Percentiles rank a stretch among this genome's conserved stretches.
These are phyloP conservation scores for Amblyjoppa fuscipennis DNA, from an alignment of 2,888 invertebrate species.

Conservation along the genomic window DNA sequence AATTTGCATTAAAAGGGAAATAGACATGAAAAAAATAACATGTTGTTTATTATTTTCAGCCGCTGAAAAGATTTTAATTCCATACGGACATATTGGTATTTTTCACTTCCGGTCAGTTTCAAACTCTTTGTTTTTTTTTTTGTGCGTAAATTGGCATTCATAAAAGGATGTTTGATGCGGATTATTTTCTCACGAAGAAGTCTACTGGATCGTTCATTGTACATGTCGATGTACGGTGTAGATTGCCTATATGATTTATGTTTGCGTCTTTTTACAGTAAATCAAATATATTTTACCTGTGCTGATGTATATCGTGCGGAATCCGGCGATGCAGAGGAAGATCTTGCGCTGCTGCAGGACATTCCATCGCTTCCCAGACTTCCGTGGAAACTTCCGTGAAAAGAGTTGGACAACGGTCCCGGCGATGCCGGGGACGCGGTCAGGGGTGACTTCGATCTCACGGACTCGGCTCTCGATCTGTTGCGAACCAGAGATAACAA, in stretches of 20 bases:
- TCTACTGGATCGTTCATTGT: no score
- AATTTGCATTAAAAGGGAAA: not conserved
- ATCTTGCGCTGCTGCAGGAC: slow-evolving; percentile 84
- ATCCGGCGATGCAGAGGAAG: slow-evolving; percentile 84
- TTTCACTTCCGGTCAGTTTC: not conserved
- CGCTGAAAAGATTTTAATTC: not conserved
- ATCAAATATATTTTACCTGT: slow-evolving; percentile 75
- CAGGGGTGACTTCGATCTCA: slow-evolving; percentile 83
- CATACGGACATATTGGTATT: not conserved
- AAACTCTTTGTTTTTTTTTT: not conserved
- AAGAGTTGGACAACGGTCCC: slow-evolving; percentile 81
- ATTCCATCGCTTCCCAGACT: slow-evolving; percentile 84
- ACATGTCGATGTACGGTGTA: no score
- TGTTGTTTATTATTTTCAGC: no score
- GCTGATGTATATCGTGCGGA: slow-evolving; percentile 83
- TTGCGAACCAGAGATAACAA: slow-evolving; percentile 57
- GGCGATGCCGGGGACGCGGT: slow-evolving; percentile 84
- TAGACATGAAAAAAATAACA: not conserved
- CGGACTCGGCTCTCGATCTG: slow-evolving; percentile 84
- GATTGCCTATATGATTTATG: no score
- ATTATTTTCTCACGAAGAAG: no score
- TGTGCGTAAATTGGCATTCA: no score
- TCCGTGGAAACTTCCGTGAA: slow-evolving; percentile 84
- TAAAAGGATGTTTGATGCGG: no score
- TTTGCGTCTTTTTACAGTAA: not conserved